Base-by-base conservation (phyloP, 92 coral and sea anemone genomes). In the Phenganax stokvisi region DNA sequence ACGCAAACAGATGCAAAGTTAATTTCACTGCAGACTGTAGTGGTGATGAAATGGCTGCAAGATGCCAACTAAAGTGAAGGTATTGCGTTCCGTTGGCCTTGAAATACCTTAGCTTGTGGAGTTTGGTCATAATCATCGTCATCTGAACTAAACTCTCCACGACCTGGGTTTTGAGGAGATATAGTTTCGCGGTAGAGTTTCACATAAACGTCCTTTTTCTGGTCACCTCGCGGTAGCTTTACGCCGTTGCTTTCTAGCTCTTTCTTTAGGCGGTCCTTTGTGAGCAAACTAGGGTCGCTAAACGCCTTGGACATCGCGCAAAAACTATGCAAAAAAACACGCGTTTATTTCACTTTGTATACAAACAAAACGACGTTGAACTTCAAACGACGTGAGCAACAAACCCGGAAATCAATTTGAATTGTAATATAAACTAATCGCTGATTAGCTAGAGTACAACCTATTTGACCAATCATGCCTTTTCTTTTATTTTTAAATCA, bases 231-330 rank as follows among this genome's bases (percentile, higher is more conserved):
- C 72, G 99, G 99, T 59, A 96, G 70, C 10, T 85, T 73, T 28
- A 96, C 62, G 9, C 97, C 97, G 59, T 92, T 91, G 6, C 89
- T 85, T 70, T 74, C 84, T 25, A 96, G 83, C 3, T 90, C 99
- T 66, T 83, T 63, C 65, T 96, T 96, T 20, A 96, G 88, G 67
- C 86, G 85, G n/a, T 91, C 97, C 57, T 96, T 96, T 61, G 99
- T 96, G 13, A 96, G 76, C 56, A 84, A 87, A 76, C 89, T 83
- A 0, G 99, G 99, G 85, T 86, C 87, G 29, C 81, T 85, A 44
- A 88, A 89, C 77, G 89, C 86, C 71, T 83, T 67, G 57, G 99
- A 72, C 99, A 96, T 96, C 7, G 55, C 77, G 72, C 62, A 77
- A 56, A 57, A 73, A 12, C 56, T 25, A 6, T 27, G 29, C 44